Evolutionary conservation across 2,113 vertebrate species (phyloP).

Genomic region (Pterocles burchelli): DNA sequence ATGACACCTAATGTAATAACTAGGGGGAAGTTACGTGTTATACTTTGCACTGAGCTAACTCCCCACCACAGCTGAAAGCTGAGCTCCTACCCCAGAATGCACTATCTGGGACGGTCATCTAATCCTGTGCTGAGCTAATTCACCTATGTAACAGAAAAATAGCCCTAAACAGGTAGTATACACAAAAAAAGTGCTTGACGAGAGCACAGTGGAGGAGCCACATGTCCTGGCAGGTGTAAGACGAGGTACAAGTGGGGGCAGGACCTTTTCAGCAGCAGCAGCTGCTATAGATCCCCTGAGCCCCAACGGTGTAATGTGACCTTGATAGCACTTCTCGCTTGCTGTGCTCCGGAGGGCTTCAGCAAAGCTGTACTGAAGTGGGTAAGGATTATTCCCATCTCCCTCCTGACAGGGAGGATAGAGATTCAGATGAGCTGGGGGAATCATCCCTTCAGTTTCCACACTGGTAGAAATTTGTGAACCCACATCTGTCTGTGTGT

Average conservation of each 20-base stretch:
- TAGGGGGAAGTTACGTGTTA: fast-evolving
- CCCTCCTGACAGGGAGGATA: not conserved
- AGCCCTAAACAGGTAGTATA: not conserved
- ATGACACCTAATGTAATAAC: not conserved
- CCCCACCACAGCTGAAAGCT: not conserved
- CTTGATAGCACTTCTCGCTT: not conserved
- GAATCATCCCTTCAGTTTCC: not conserved
- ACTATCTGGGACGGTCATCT: not conserved
- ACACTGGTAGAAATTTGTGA: not conserved
- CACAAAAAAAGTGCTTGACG: not conserved
- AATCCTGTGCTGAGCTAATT: not conserved
- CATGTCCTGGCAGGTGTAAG: not conserved
- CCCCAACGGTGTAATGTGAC: fast-evolving
- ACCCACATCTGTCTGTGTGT: not conserved
- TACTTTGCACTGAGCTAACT: not conserved
- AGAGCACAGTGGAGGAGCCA: not conserved
- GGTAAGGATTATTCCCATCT: not conserved
- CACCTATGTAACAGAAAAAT: not conserved
- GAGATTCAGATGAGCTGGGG: not conserved
- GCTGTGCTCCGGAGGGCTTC: not conserved
- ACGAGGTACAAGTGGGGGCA: not conserved
- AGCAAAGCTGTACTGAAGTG: not conserved
- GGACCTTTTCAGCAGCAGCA: not conserved
- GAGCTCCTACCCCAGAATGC: not conserved
- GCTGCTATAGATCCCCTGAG: not conserved